Percentiles rank a stretch among this genome's conserved stretches.
These are phyloP conservation scores for Eupithecia inturbata DNA, from an alignment of 2,888 invertebrate genomes.

Conservation along the genomic window DNA sequence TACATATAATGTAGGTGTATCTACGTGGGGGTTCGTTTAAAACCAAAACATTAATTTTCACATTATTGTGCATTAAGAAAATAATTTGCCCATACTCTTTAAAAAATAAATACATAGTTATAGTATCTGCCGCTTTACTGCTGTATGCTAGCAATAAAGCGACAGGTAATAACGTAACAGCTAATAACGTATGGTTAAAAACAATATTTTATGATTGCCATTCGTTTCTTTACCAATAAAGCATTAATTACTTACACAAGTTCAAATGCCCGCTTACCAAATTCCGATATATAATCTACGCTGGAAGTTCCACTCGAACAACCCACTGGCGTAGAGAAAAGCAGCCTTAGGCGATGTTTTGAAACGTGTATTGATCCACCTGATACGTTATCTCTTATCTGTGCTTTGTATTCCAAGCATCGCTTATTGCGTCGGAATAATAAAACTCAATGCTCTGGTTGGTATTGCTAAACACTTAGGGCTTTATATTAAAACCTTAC, in stretches of 20 bases:
- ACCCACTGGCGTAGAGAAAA: slow-evolving; percentile 1
- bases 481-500: slow-evolving; percentile 16
- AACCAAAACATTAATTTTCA: no score
- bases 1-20: no score
- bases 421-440: slow-evolving; percentile 35
- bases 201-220: background rate
- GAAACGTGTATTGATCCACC: slow-evolving; percentile 74
- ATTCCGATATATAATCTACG: background rate
- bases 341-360: slow-evolving; percentile 46
- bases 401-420: slow-evolving; percentile 39
- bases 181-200: background rate
- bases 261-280: background rate
- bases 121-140: background rate
- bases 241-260: background rate
- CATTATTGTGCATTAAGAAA: no score
- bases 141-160: no score
- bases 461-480: slow-evolving; percentile 37
- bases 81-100: no score
- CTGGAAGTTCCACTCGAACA: background rate
- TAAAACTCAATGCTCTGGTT: slow-evolving; percentile 32
- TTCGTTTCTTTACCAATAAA: background rate
- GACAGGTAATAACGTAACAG: no score
- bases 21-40: no score
- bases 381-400: slow-evolving; percentile 77
- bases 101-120: background rate